Percentiles rank a stretch among this genome's conserved stretches.
Conservation (phyloP, 2,113 vertebrate genomes). For the Myrmecobius fasciatus region DNA sequence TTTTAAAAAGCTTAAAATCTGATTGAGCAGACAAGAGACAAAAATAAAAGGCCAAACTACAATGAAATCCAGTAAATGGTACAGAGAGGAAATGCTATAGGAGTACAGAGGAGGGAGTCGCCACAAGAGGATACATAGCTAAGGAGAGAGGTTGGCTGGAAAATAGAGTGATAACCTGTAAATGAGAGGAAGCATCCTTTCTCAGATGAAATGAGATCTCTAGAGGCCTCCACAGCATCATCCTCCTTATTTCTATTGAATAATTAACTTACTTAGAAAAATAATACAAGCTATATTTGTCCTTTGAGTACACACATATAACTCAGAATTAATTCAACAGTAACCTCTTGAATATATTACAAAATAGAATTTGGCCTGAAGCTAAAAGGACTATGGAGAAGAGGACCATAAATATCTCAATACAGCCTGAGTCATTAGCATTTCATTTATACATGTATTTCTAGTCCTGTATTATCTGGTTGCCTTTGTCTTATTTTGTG, state of each 20-base stretch:
- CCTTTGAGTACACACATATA: slow-evolving; percentile 37
- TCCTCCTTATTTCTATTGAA: background rate
- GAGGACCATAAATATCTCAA: slow-evolving; percentile 37
- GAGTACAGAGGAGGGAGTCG: background rate
- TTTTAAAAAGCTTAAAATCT: background rate
- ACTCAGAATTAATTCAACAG: slow-evolving; percentile 38
- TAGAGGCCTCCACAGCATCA: background rate
- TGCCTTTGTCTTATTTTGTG: background rate
- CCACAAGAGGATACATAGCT: background rate
- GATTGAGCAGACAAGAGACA: background rate
- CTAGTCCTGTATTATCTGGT: background rate
- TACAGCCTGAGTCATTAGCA: background rate
- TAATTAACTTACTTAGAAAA: slow-evolving; percentile 49
- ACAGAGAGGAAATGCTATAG: background rate
- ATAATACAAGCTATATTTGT: slow-evolving; percentile 30
- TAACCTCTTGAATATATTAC: slow-evolving; percentile 13
- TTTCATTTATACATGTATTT: slow-evolving; percentile 36
- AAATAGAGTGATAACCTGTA: background rate
- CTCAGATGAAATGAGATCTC: slow-evolving; percentile 39
- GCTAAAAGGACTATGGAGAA: background rate
- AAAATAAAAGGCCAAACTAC: background rate
- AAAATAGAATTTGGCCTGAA: slow-evolving; percentile 33
- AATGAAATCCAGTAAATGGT: background rate
- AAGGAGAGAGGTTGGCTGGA: background rate
- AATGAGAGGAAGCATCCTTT: background rate